These are phyloP conservation scores for Tetanocera ferruginea DNA, from an alignment of 2,888 invertebrate species.

Conservation along the genomic window DNA sequence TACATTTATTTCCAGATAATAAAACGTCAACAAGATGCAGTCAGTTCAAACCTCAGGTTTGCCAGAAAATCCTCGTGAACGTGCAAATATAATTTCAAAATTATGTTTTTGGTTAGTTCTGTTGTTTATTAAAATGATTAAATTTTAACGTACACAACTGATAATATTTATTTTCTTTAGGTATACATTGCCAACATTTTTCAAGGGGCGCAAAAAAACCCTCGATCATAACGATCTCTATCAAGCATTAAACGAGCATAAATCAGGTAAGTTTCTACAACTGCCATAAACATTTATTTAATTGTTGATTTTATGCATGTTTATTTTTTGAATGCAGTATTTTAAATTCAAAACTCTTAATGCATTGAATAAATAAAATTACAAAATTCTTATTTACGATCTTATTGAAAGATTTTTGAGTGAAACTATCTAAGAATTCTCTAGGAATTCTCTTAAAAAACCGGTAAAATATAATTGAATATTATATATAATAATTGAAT, in stretches of 20 bases:
- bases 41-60: slow-evolving; percentile 68
- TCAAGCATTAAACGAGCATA: slow-evolving; percentile 77
- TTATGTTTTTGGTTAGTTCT: slow-evolving; percentile 74
- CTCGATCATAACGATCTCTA: slow-evolving; percentile 82
- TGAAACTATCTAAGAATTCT: too few relatives aligned
- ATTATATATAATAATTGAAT: too few relatives aligned
- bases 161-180: slow-evolving; percentile 69
- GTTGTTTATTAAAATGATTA: neutral
- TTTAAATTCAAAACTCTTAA: too few relatives aligned
- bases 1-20: neutral
- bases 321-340: too few relatives aligned
- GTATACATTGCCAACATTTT: slow-evolving; percentile 84
- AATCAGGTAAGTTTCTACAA: slow-evolving; percentile 71
- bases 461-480: too few relatives aligned
- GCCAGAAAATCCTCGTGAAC: slow-evolving; percentile 74
- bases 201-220: slow-evolving; percentile 79
- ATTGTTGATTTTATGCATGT: too few relatives aligned
- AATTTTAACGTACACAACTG: neutral
- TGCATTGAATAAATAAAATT: too few relatives aligned
- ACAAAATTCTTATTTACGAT: too few relatives aligned
- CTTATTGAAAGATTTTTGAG: too few relatives aligned
- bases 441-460: too few relatives aligned
- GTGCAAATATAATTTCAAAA: slow-evolving; percentile 75
- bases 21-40: slow-evolving; percentile 59
- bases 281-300: too few relatives aligned